These are phyloP conservation scores for Cotesia vestalis DNA, from an alignment of 1,140 invertebrate species.

Conservation along the genomic window DNA sequence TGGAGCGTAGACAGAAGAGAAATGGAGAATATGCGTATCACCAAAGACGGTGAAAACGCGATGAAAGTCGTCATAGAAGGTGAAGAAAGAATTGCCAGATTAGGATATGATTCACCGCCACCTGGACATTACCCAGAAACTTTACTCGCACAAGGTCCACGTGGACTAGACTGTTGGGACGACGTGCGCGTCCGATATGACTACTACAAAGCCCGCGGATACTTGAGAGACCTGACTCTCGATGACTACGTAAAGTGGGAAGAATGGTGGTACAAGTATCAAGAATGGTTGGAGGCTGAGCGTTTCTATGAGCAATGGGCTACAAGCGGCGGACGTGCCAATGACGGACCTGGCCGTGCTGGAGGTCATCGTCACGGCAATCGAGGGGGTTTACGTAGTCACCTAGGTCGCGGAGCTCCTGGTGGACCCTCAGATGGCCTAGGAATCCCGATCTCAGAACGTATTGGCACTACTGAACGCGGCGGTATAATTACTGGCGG, in stretches of 20 bases:
- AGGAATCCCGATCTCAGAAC: no score
- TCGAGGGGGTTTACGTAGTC: constrained; percentile 58
- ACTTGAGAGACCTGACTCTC: constrained; percentile 77
- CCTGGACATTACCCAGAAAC: constrained; percentile 82
- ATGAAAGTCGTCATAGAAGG: constrained; percentile 80
- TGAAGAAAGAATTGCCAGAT: constrained; percentile 64
- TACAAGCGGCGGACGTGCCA: constrained; percentile 52
- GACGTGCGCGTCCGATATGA: constrained; percentile 85
- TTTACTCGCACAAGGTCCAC: constrained; percentile 74
- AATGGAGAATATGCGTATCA: constrained; percentile 85
- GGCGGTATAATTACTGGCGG: no score
- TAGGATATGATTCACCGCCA: constrained; percentile 71
- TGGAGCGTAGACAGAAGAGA: constrained; percentile 83
- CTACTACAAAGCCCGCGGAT: constrained; percentile 87
- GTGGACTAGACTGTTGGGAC: constrained; percentile 81
- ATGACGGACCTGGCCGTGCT: constrained; percentile 43
- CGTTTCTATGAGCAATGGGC: constrained; percentile 81
- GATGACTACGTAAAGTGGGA: constrained; percentile 92
- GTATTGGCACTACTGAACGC: no score
- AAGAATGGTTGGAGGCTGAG: constrained; percentile 88
- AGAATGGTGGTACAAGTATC: constrained; percentile 93
- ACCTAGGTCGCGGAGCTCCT: constrained; percentile 50
- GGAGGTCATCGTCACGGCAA: constrained; percentile 46
- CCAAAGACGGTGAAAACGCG: constrained; percentile 74
- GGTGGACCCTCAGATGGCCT: no score